phyloP scores from a whole-genome alignment of 1,140 invertebrate species.

The Matsumurasca onukii region DNA sequence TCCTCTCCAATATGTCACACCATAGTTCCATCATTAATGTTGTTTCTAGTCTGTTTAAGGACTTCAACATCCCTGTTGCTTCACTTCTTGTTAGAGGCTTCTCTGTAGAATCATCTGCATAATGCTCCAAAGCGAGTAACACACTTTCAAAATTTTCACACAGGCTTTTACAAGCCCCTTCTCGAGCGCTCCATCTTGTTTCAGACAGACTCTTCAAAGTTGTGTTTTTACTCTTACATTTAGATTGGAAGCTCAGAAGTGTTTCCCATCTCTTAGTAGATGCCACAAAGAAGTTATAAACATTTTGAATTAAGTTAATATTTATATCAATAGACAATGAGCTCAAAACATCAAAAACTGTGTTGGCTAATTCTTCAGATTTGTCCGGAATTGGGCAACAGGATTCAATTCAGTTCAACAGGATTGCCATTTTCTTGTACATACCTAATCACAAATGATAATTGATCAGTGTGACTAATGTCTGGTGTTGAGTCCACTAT shows the following conservation, averaged over 20 bases:
- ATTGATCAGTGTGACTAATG: conserved; percentile 46
- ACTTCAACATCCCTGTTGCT: too few species aligned
- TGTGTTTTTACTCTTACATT: conserved; percentile 1
- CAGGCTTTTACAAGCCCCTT: conserved; percentile 30
- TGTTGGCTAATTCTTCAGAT: conserved; percentile 22
- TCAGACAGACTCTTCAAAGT: conserved; percentile 34
- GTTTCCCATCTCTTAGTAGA: conserved; percentile 39
- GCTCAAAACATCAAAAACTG: conserved; percentile 33
- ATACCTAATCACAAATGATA: conserved; percentile 44
- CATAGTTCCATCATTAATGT: too few species aligned
- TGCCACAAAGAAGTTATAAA: conserved; percentile 38
- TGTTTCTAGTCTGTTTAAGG: too few species aligned
- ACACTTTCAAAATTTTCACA: neutral
- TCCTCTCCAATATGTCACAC: too few species aligned
- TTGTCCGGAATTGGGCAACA: conserved; percentile 32
- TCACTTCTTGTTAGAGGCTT: neutral
- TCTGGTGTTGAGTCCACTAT: conserved; percentile 48
- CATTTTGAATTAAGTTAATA: conserved; percentile 32
- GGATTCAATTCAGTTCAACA: conserved; percentile 31
- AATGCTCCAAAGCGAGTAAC: neutral
- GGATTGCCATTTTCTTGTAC: conserved; percentile 38
- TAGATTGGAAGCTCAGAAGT: conserved; percentile 18
- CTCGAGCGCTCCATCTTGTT: conserved; percentile 38
- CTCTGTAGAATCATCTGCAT: conserved; percentile 7
- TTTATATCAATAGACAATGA: conserved; percentile 9